Conservation (phyloP, 2,888 invertebrate genomes). For the Tridacna gigas region DNA sequence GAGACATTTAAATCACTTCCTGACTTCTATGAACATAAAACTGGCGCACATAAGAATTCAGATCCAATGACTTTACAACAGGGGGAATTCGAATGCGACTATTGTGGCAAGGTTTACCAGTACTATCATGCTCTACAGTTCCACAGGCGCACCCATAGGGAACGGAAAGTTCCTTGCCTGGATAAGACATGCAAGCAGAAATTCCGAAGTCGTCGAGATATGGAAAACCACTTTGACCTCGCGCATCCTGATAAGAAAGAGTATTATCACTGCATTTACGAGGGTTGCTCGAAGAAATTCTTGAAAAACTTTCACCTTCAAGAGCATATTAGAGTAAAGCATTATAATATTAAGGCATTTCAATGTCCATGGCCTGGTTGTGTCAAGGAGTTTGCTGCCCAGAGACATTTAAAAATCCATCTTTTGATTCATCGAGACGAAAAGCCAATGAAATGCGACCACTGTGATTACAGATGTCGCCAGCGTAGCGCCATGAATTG, state of each 20-base stretch:
- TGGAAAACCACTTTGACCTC: slow-evolving; percentile 65
- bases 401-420: slow-evolving; percentile 76
- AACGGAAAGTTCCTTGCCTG: slow-evolving; percentile 56
- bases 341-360: slow-evolving; percentile 70
- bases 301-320: slow-evolving; percentile 72
- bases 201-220: slow-evolving; percentile 58
- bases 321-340: slow-evolving; percentile 75
- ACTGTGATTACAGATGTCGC: slow-evolving; percentile 79
- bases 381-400: slow-evolving; percentile 73
- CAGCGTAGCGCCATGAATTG: slow-evolving; percentile 80
- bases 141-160: slow-evolving; percentile 66
- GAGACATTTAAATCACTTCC: slow-evolving; percentile 68
- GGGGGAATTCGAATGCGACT: slow-evolving; percentile 62
- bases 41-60: slow-evolving; percentile 63
- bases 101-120: slow-evolving; percentile 63
- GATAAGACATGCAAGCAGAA: slow-evolving; percentile 58
- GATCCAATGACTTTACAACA: slow-evolving; percentile 29
- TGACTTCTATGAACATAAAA: slow-evolving; percentile 68
- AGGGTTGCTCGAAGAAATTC: slow-evolving; percentile 72
- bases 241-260: slow-evolving; percentile 64
- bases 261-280: slow-evolving; percentile 69
- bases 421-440: slow-evolving; percentile 76
- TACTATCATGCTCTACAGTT: slow-evolving; percentile 63
- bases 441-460: slow-evolving; percentile 78
- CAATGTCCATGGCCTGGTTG: slow-evolving; percentile 74